phyloP scores from a whole-genome alignment of 2,113 vertebrate species.

The Lophotis ruficrista region DNA sequence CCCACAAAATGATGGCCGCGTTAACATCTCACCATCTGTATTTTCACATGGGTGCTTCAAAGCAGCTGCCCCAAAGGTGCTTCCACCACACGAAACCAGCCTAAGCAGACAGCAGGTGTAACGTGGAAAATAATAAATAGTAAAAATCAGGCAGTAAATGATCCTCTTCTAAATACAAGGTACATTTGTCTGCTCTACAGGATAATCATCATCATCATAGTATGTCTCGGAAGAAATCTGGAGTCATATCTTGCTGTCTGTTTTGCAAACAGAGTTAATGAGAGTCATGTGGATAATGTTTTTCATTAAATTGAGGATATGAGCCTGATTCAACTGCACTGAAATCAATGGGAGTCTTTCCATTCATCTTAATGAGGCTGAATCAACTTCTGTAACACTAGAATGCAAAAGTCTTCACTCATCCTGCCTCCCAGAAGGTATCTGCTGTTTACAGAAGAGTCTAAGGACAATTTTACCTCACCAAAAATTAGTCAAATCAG shows the following conservation, averaged over 20 bases:
- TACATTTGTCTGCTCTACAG: neutral
- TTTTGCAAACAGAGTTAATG: constrained; percentile 59
- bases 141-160: neutral
- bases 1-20: fast-evolving
- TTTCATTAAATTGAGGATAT: constrained; percentile 58
- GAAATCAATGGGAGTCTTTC: constrained; percentile 50
- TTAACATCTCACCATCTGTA: neutral
- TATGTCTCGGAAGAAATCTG: neutral
- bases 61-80: neutral
- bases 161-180: neutral
- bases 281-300: constrained; percentile 49
- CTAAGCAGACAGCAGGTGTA: neutral
- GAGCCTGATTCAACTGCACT: constrained; percentile 37
- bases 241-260: constrained; percentile 35
- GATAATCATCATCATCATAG: neutral
- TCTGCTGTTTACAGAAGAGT: neutral
- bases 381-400: neutral
- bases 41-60: neutral
- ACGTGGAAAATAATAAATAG: neutral
- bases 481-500: neutral
- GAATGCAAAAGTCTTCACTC: neutral
- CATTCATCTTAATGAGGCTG: constrained; percentile 23
- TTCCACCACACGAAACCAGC: neutral
- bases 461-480: neutral
- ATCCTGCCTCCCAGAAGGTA: neutral